phyloP scores from a whole-genome alignment of 2,888 invertebrate genomes.

The Mylabris sibirica region DNA sequence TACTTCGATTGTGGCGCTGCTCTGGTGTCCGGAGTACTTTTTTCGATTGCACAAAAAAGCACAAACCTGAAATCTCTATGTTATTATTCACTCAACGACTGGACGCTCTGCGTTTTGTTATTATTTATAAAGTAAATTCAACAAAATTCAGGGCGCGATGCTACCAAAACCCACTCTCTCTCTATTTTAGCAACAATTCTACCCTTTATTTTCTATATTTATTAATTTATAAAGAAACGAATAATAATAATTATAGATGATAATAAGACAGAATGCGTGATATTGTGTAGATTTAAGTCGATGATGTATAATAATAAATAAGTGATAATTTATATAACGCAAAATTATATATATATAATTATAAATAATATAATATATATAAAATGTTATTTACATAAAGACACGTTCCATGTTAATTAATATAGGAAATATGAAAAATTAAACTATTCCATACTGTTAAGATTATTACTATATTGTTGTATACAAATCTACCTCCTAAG shows the following conservation, averaged over 20 bases:
- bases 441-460: conserved; percentile 51
- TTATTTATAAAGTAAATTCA: neutral
- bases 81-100: no score
- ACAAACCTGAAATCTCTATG: no score
- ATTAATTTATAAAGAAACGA: conserved; percentile 20
- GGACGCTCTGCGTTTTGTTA: conserved; percentile 27
- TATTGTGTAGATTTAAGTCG: conserved; percentile 40
- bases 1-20: no score
- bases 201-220: conserved; percentile 32
- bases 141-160: conserved; percentile 24
- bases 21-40: no score
- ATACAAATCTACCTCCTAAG: conserved; percentile 52
- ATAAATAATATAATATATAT: conserved; percentile 44
- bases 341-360: conserved; percentile 47
- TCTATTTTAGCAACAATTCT: conserved; percentile 29
- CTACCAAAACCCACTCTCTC: conserved; percentile 38
- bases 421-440: conserved; percentile 48
- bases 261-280: conserved; percentile 45
- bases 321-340: conserved; percentile 53
- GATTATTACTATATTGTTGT: conserved; percentile 48
- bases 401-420: conserved; percentile 53
- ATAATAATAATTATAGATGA: conserved; percentile 25
- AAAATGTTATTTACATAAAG: conserved; percentile 56
- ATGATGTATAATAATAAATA: conserved; percentile 42
- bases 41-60: no score